Evolutionary conservation across 2,113 vertebrate genomes (phyloP).

Genomic region (Neodon shergylaensis): DNA sequence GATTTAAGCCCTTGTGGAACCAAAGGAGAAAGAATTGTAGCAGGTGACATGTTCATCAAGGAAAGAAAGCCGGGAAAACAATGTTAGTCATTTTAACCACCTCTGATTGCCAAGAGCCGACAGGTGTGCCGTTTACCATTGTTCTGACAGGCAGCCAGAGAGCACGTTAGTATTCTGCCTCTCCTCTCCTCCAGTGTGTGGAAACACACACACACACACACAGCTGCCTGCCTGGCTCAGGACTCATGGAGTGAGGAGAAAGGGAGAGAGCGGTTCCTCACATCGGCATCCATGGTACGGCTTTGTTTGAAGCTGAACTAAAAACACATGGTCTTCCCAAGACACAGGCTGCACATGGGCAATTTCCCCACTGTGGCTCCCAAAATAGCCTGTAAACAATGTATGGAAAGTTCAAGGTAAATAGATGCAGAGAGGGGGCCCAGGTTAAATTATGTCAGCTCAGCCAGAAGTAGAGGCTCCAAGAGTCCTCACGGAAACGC

Average conservation of each 20-base stretch:
- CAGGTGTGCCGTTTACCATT: conserved; percentile 87
- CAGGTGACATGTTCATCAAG: conserved; percentile 78
- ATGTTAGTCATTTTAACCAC: conserved; percentile 81
- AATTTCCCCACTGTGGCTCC: conserved; percentile 56
- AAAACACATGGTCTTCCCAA: conserved; percentile 74
- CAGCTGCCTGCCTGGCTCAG: conserved; percentile 80
- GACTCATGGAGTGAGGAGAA: conserved; percentile 59
- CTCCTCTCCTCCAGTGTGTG: conserved; percentile 71
- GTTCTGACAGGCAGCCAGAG: conserved; percentile 86
- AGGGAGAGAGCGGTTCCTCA: background rate
- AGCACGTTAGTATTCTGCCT: conserved; percentile 80
- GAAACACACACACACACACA: background rate
- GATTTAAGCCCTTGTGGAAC: conserved; percentile 83
- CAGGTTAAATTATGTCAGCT: conserved; percentile 68
- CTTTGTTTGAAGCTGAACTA: conserved; percentile 76
- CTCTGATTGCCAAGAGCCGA: conserved; percentile 83
- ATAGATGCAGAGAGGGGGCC: conserved; percentile 66
- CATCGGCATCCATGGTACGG: conserved; percentile 60
- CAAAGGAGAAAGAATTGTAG: conserved; percentile 80
- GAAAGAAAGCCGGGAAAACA: conserved; percentile 82
- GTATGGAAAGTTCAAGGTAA: conserved; percentile 71
- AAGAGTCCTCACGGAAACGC: conserved; percentile 66
- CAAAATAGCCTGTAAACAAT: conserved; percentile 71
- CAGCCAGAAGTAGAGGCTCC: conserved; percentile 69
- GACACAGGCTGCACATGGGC: background rate